Conservation (phyloP, 2,797 vertebrate species). For the Cossypha caffra region DNA sequence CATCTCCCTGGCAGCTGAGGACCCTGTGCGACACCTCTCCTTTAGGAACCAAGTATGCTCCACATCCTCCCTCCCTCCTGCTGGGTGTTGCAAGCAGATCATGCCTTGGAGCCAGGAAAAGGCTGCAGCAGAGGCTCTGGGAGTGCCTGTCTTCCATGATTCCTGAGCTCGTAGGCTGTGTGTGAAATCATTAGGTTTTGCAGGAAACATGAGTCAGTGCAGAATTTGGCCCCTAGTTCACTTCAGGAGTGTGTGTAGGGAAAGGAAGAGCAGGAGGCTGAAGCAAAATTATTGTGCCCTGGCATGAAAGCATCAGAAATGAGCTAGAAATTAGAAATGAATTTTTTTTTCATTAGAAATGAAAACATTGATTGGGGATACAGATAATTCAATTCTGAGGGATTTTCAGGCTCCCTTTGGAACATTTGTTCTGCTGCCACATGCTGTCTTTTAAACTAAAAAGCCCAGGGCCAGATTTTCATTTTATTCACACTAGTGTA, state of each 20-base stretch:
- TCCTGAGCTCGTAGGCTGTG: neutral
- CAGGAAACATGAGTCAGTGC: neutral
- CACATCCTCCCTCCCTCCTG: neutral
- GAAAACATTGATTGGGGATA: neutral
- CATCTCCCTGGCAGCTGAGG: constrained; percentile 96
- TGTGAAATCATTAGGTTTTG: neutral
- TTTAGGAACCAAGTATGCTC: constrained; percentile 91
- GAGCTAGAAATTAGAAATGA: no score
- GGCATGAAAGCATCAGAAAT: neutral
- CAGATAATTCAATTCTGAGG: neutral
- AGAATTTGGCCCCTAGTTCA: neutral
- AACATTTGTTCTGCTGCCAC: neutral
- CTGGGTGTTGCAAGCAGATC: neutral
- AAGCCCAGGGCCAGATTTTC: neutral
- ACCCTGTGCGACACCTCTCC: constrained; percentile 91
- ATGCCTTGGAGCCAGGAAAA: neutral
- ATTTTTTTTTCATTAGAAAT: no score
- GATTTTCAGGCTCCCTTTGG: neutral
- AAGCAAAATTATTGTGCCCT: neutral
- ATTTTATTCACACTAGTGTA: neutral
- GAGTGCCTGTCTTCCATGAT: neutral
- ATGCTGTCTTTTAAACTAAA: neutral
- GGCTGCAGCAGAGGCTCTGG: neutral
- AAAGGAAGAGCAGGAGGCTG: neutral
- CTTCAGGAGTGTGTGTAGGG: neutral